A percentile compares a stretch with the other conserved stretches of the same genome.
These are phyloP conservation scores for Popillia japonica DNA, from an alignment of 1,140 invertebrate species.

Conservation along the genomic window DNA sequence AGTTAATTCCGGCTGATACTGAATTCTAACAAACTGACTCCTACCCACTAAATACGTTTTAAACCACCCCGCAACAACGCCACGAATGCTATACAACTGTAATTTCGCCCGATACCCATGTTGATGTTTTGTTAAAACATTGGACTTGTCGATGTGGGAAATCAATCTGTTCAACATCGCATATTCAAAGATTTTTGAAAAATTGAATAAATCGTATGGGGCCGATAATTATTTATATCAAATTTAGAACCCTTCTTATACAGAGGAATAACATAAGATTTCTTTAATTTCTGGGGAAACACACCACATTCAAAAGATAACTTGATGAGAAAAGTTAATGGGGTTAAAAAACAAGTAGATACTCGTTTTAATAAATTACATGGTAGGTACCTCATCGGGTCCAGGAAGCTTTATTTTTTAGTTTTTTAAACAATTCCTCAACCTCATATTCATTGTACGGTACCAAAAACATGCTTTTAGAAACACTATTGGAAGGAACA, in stretches of 20 bases:
- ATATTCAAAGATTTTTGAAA: background rate
- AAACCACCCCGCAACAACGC: constrained; percentile 20
- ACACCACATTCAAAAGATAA: constrained; percentile 4
- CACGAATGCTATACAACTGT: constrained; percentile 5
- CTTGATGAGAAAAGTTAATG: background rate
- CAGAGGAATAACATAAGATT: background rate
- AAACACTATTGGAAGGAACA: background rate
- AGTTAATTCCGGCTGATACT: background rate
- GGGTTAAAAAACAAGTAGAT: background rate
- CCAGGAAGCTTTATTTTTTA: background rate
- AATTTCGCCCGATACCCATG: constrained; percentile 10
- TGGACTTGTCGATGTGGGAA: background rate
- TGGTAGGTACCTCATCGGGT: background rate
- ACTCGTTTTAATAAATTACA: constrained; percentile 12
- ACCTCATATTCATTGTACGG: background rate
- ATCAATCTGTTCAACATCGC: background rate
- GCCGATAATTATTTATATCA: background rate
- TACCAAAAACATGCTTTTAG: background rate
- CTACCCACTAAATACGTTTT: constrained; percentile 9
- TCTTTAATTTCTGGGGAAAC: background rate
- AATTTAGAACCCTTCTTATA: constrained; percentile 1
- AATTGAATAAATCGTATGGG: background rate
- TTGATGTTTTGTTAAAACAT: constrained; percentile 1
- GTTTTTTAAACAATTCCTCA: background rate
- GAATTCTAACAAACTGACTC: constrained; percentile 22